Percentiles rank a stretch among this genome's conserved stretches.
These are phyloP conservation scores for Chunga burmeisteri DNA, from an alignment of 2,113 vertebrate genomes.

Conservation along the genomic window DNA sequence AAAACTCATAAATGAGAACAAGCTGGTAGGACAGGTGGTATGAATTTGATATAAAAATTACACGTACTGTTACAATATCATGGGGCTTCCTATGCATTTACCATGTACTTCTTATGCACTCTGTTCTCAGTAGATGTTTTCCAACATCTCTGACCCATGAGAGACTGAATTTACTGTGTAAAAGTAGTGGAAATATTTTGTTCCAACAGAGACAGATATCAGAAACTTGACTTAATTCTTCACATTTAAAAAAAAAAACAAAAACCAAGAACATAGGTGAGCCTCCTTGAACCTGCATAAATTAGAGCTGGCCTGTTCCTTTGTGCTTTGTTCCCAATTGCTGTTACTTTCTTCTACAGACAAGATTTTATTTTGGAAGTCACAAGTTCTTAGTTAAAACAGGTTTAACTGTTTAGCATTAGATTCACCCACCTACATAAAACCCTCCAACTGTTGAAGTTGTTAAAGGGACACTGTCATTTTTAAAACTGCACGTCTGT, in stretches of 20 bases:
- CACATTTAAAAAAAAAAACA: background rate
- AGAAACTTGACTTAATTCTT: background rate
- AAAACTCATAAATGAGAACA: background rate
- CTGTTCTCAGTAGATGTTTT: background rate
- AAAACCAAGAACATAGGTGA: background rate
- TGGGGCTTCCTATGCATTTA: background rate
- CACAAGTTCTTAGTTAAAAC: constrained; percentile 22
- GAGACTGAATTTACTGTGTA: background rate
- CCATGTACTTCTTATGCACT: background rate
- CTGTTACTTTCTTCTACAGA: background rate
- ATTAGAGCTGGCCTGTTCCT: background rate
- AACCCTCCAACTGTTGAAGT: constrained; percentile 10
- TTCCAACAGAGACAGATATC: background rate
- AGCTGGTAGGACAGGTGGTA: background rate
- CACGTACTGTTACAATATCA: background rate
- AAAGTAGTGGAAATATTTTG: background rate
- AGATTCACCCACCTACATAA: constrained; percentile 39
- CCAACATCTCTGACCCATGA: background rate
- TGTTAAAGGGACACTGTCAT: constrained; percentile 27
- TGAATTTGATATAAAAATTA: background rate
- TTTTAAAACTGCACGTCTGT: background rate
- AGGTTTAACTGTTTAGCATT: constrained; percentile 59
- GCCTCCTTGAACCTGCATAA: background rate
- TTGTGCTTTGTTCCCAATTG: background rate
- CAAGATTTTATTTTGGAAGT: constrained; percentile 31